These are phyloP conservation scores for Planiliza haematocheilus DNA, from an alignment of 2,113 vertebrate genomes.

Conservation along the genomic window DNA sequence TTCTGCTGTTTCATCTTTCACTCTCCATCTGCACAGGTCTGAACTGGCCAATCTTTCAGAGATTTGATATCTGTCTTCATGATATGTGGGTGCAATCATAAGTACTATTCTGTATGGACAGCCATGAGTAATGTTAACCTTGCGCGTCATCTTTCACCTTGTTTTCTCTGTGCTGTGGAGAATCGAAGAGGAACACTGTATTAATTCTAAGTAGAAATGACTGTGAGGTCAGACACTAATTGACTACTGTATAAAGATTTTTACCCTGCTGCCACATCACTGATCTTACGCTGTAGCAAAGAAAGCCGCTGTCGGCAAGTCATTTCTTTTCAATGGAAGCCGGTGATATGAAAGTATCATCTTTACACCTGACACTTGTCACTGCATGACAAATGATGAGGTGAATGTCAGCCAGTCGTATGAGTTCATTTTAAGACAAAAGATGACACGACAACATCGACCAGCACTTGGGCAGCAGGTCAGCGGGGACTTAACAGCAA, in stretches of 20 bases:
- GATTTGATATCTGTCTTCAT: slow-evolving; percentile 5
- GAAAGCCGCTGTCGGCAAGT: too few relatives aligned
- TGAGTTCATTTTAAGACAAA: too few relatives aligned
- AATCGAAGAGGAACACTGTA: neutral
- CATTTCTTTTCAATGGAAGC: too few relatives aligned
- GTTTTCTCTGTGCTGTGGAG: neutral
- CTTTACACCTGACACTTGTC: too few relatives aligned
- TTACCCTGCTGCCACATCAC: neutral
- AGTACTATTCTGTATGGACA: neutral
- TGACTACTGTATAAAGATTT: neutral
- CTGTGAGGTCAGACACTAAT: neutral
- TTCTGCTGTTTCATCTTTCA: slow-evolving; percentile 41
- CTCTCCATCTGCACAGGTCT: slow-evolving; percentile 1
- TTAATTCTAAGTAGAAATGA: neutral
- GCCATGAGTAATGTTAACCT: neutral
- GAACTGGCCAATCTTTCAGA: slow-evolving; percentile 18
- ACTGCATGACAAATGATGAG: too few relatives aligned
- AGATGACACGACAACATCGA: too few relatives aligned
- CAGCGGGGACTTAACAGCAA: too few relatives aligned
- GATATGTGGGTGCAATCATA: slow-evolving; percentile 1
- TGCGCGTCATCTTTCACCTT: slow-evolving; percentile 10
- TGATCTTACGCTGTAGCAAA: too few relatives aligned
- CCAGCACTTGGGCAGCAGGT: too few relatives aligned
- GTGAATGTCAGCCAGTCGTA: too few relatives aligned
- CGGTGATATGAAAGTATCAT: too few relatives aligned